Conservation (phyloP, 2,888 invertebrate species). For the Embidobia sp. region DNA sequence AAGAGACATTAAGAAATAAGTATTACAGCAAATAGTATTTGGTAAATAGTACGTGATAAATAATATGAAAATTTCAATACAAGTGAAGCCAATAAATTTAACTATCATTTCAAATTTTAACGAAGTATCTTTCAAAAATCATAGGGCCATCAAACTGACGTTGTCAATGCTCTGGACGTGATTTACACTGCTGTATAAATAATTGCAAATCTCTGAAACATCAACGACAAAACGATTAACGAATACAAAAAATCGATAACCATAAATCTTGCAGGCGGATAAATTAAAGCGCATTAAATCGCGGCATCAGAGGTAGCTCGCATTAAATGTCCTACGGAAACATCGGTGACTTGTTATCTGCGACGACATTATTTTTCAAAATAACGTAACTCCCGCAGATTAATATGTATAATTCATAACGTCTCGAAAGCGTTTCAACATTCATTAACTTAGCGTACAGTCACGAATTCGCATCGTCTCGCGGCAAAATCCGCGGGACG, state of each 20-base stretch:
- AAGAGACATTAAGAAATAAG: too few species aligned
- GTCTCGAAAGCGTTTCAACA: conserved; percentile 1
- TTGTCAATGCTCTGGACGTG: too few species aligned
- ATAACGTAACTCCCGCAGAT: conserved; percentile 11
- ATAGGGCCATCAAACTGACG: too few species aligned
- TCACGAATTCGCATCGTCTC: conserved; percentile 1
- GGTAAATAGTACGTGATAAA: too few species aligned
- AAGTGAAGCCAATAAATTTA: too few species aligned
- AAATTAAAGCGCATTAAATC: too few species aligned
- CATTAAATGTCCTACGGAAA: conserved; percentile 11
- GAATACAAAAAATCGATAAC: neutral
- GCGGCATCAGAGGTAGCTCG: conserved; percentile 5
- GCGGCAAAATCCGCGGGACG: conserved; percentile 26
- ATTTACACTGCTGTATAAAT: too few species aligned
- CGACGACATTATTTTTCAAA: conserved; percentile 21
- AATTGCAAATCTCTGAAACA: neutral
- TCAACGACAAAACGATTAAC: neutral
- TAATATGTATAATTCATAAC: conserved; percentile 30
- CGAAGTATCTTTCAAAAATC: too few species aligned
- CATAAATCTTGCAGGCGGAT: conserved; percentile 4
- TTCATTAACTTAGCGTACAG: neutral
- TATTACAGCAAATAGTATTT: too few species aligned
- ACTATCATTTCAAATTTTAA: too few species aligned
- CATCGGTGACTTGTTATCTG: conserved; percentile 7
- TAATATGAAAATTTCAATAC: too few species aligned